Conservation (phyloP, 2,113 vertebrate species). For the Heliornis fulica region DNA sequence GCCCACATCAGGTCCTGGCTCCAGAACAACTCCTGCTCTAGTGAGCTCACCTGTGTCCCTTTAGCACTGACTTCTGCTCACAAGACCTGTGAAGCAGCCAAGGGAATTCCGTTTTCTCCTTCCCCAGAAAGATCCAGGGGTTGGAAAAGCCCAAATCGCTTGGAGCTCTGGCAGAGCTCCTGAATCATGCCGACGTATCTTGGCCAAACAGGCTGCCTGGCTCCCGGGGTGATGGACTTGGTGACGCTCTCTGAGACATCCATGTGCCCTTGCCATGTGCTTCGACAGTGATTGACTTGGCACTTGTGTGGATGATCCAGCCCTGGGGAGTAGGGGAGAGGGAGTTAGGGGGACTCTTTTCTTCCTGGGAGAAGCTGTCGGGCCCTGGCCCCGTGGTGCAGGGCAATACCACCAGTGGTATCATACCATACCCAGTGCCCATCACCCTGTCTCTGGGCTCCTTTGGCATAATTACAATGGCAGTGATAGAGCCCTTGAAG, state of each 20-base stretch:
- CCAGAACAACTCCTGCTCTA: rapidly evolving
- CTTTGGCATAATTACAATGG: rapidly evolving
- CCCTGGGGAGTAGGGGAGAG: neutral
- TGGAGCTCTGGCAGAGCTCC: neutral
- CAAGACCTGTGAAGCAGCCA: neutral
- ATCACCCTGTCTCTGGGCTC: neutral
- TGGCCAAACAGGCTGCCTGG: neutral
- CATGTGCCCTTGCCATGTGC: rapidly evolving
- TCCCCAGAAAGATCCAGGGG: neutral
- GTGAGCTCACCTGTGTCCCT: neutral
- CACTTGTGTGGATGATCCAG: neutral
- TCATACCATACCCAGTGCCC: rapidly evolving
- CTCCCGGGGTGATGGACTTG: rapidly evolving
- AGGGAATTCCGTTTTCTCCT: neutral
- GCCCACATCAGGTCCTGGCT: neutral
- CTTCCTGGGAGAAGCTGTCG: neutral
- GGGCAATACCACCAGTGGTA: rapidly evolving
- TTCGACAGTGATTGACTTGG: neutral
- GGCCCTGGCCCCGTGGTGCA: neutral
- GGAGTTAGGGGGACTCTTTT: neutral
- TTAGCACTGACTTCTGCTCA: neutral
- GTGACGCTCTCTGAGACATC: rapidly evolving
- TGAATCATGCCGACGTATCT: rapidly evolving
- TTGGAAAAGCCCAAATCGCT: neutral
- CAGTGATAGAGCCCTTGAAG: neutral